Evolutionary conservation across 1,140 invertebrate species (phyloP).

Genomic region (Atta cephalotes): DNA sequence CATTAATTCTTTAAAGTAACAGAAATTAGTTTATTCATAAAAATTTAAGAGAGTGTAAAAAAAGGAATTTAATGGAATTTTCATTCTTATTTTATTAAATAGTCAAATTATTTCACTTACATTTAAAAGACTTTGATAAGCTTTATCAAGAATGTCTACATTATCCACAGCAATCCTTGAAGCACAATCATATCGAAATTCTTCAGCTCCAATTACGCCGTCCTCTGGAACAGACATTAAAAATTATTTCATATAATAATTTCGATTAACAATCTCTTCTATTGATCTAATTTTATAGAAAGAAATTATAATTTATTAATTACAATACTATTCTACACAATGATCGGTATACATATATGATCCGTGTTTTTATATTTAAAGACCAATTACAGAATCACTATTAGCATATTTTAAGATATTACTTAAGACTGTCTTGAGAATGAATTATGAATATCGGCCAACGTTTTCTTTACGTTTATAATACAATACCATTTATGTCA

Average conservation of each 20-base stretch:
- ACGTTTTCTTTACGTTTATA: not conserved
- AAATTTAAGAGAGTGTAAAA: not conserved
- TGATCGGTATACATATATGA: not conserved
- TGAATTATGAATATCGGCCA: no score
- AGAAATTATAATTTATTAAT: slow-evolving; percentile 10
- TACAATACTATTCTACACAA: not conserved
- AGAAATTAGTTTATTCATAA: not conserved
- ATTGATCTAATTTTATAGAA: not conserved
- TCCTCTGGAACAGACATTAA: slow-evolving; percentile 85
- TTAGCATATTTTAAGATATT: no score
- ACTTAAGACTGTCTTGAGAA: no score
- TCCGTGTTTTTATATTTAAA: no score
- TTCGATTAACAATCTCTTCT: not conserved
- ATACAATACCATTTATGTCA: slow-evolving; percentile 89
- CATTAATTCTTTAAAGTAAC: not conserved
- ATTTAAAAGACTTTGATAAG: slow-evolving; percentile 91
- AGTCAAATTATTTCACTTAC: slow-evolving; percentile 86
- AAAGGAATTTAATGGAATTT: not conserved
- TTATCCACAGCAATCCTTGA: slow-evolving; percentile 92
- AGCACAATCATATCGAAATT: slow-evolving; percentile 94
- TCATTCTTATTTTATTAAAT: not conserved
- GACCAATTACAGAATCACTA: no score
- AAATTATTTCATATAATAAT: slow-evolving; percentile 18
- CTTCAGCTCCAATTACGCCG: slow-evolving; percentile 91
- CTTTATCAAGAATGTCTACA: slow-evolving; percentile 91